phyloP scores from a whole-genome alignment of 2,888 invertebrate species.

The Alentia gelatinosa region DNA sequence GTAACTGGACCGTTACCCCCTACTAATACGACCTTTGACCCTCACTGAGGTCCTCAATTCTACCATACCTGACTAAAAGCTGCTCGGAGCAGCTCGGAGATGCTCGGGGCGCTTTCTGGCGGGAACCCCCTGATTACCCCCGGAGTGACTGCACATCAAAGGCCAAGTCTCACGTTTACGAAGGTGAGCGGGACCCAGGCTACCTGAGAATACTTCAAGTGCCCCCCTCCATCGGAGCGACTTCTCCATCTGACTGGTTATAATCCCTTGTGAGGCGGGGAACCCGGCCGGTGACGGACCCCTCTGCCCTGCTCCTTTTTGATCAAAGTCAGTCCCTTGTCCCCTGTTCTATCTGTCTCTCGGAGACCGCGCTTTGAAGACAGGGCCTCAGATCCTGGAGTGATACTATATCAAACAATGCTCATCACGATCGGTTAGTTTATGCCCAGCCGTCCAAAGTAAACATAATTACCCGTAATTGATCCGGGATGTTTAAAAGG shows the following conservation, averaged over 20 bases:
- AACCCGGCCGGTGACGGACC: background rate
- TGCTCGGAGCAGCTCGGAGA: too few species aligned
- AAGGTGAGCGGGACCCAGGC: background rate
- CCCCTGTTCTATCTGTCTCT: background rate
- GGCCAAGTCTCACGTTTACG: background rate
- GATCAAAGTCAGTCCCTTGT: background rate
- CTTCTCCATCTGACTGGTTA: background rate
- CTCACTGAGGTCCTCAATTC: too few species aligned
- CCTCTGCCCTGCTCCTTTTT: background rate
- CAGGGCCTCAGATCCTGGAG: background rate
- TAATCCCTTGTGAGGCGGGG: background rate
- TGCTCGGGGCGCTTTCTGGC: too few species aligned
- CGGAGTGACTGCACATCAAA: background rate
- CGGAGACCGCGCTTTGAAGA: background rate
- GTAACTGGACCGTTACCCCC: too few species aligned
- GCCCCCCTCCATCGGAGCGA: background rate
- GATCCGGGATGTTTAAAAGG: too few species aligned
- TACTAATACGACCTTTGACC: too few species aligned
- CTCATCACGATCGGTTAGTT: background rate
- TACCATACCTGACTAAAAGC: too few species aligned
- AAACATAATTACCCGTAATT: background rate
- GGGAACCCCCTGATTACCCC: background rate
- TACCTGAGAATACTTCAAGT: background rate
- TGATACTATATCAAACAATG: conserved; percentile 8
- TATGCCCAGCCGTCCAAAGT: background rate